phyloP scores from a whole-genome alignment of 2,888 invertebrate genomes.

The Aphidius colemani region DNA sequence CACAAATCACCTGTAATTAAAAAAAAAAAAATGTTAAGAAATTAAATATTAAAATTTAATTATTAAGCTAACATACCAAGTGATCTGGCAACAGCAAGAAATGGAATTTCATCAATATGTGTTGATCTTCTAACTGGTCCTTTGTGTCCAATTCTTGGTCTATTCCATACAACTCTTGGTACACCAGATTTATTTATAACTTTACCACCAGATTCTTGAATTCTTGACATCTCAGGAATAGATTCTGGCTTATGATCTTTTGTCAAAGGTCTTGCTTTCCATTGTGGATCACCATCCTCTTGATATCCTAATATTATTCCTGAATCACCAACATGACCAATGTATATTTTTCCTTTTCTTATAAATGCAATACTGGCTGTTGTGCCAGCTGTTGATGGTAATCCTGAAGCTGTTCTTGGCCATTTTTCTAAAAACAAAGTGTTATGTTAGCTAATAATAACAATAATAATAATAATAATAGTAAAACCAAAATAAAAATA shows the following conservation, averaged over 20 bases:
- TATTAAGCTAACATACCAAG: slow-evolving; percentile 65
- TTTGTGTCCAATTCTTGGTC: slow-evolving; percentile 81
- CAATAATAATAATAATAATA: not conserved
- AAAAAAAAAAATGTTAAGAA: not conserved
- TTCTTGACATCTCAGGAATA: slow-evolving; percentile 79
- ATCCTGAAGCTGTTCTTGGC: slow-evolving; percentile 94
- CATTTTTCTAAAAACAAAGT: slow-evolving; percentile 81
- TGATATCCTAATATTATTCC: slow-evolving; percentile 89
- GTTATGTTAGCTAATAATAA: too few species aligned
- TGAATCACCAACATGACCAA: slow-evolving; percentile 99
- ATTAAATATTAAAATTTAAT: slow-evolving; percentile 11
- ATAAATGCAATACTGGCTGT: slow-evolving; percentile 97
- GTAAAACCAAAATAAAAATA: slow-evolving; percentile 1
- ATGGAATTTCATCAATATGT: slow-evolving; percentile 91
- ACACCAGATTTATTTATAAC: slow-evolving; percentile 83
- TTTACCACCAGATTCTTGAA: slow-evolving; percentile 81
- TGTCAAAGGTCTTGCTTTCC: slow-evolving; percentile 83
- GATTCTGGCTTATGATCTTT: slow-evolving; percentile 96
- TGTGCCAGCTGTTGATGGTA: slow-evolving; percentile 96
- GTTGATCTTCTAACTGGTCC: slow-evolving; percentile 91
- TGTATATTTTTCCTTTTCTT: slow-evolving; percentile 89
- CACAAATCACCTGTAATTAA: slow-evolving; percentile 80
- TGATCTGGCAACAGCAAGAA: slow-evolving; percentile 93
- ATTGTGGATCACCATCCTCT: slow-evolving; percentile 71
- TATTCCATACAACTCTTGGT: slow-evolving; percentile 95